Evolutionary conservation across 1,140 invertebrate genomes (phyloP).

Genomic region (Popillia japonica): DNA sequence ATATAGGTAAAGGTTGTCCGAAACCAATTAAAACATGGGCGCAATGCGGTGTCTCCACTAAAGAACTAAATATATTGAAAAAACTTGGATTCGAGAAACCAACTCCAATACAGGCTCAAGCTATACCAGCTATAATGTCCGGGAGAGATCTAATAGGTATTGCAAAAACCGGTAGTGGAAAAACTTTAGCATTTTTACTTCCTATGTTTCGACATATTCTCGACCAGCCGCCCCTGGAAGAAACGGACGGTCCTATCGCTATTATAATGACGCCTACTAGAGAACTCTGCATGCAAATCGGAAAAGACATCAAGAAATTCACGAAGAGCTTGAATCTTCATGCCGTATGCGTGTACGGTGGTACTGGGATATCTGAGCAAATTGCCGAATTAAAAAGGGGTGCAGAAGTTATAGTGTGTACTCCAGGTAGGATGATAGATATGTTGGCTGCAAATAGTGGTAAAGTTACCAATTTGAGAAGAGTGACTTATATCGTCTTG

Average conservation of each 20-base stretch:
- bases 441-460: conserved; percentile 99
- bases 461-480: conserved; percentile 92
- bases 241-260: conserved; percentile 96
- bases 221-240: conserved; percentile 91
- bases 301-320: conserved; percentile 96
- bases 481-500: conserved; percentile 96
- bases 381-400: conserved; percentile 97
- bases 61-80: conserved; percentile 93
- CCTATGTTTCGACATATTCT: conserved; percentile 99
- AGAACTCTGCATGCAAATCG: conserved; percentile 99
- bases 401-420: conserved; percentile 98
- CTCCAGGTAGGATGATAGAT: conserved; percentile 99
- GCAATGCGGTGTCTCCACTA: conserved; percentile 97
- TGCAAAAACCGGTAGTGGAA: conserved; percentile 99
- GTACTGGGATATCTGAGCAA: conserved; percentile 96
- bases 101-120: conserved; percentile 98
- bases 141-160: conserved; percentile 97
- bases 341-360: conserved; percentile 98
- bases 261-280: conserved; percentile 98
- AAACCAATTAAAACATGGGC: conserved; percentile 84
- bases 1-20: conserved; percentile 62
- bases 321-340: conserved; percentile 86
- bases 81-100: conserved; percentile 95
- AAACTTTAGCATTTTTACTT: conserved; percentile 97
- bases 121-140: conserved; percentile 99